Conservation (phyloP, 1,140 invertebrate species). For the Apis dorsata region DNA sequence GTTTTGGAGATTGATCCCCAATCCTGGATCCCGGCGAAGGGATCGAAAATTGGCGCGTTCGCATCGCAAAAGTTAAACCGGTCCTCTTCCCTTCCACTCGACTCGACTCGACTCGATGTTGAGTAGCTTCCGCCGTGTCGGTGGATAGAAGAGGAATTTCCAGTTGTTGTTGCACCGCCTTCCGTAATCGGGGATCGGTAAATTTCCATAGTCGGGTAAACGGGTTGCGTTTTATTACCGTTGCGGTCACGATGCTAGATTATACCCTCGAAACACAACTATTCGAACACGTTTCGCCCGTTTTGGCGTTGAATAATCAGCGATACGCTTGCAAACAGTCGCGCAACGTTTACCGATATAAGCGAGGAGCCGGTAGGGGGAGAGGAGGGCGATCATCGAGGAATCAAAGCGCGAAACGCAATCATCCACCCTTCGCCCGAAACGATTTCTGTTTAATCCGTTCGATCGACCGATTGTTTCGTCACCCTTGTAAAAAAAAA, state of each 20-base stretch:
- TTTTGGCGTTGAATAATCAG: conserved; percentile 44
- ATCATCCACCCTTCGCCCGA: neutral
- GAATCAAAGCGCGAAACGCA: conserved; percentile 48
- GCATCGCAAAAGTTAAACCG: conserved; percentile 25
- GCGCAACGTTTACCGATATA: conserved; percentile 57
- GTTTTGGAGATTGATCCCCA: too few species aligned
- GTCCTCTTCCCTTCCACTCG: neutral
- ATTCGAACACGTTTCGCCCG: conserved; percentile 35
- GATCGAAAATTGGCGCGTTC: conserved; percentile 5
- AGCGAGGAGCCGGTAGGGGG: neutral
- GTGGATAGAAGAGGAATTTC: conserved; percentile 43
- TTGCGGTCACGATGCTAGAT: conserved; percentile 55
- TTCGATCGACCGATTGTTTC: too few species aligned
- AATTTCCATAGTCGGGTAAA: conserved; percentile 57
- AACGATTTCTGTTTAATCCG: neutral
- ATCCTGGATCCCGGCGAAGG: too few species aligned
- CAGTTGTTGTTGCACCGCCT: conserved; percentile 21
- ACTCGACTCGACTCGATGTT: too few species aligned
- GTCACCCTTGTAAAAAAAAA: neutral
- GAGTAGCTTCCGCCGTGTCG: conserved; percentile 8
- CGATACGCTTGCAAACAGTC: conserved; percentile 44
- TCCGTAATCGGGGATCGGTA: conserved; percentile 52
- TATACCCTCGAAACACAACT: conserved; percentile 59
- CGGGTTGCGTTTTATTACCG: conserved; percentile 65
- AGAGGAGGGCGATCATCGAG: conserved; percentile 11